Percentiles rank a stretch among this genome's conserved stretches.
Conservation (phyloP, 92 coral and sea anemone species). For the Chrysogorgia sp. region DNA sequence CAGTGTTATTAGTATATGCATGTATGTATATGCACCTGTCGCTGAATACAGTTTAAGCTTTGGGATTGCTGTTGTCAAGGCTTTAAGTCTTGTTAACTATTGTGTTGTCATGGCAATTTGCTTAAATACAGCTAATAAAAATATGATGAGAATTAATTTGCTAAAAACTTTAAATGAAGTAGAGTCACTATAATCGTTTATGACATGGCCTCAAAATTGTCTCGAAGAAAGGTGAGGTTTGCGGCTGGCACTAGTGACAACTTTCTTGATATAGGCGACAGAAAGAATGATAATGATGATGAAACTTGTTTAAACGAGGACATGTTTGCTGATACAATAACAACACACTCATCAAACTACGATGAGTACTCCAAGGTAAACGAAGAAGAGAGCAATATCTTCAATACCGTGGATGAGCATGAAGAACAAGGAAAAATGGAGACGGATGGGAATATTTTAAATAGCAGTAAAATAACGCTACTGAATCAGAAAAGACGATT, state of each 20-base stretch:
- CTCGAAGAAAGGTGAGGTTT: conserved; percentile 33
- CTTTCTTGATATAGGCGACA: neutral
- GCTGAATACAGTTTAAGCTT: too few species aligned
- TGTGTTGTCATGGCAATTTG: neutral
- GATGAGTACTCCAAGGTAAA: neutral
- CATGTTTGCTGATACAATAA: neutral
- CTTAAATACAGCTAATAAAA: neutral
- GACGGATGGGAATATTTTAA: too few species aligned
- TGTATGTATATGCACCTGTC: too few species aligned
- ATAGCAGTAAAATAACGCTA: neutral
- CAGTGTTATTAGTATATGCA: neutral
- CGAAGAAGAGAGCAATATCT: neutral
- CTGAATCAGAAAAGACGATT: conserved; percentile 9
- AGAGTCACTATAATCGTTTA: neutral
- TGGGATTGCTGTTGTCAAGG: too few species aligned
- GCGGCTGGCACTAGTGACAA: neutral
- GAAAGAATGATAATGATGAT: too few species aligned
- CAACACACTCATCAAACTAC: neutral
- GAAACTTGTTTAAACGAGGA: neutral
- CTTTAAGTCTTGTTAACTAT: neutral
- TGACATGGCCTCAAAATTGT: conserved; percentile 3
- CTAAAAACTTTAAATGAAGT: neutral
- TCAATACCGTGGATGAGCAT: neutral
- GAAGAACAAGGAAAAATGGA: neutral
- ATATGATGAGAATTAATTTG: neutral